Evolutionary conservation across 2,113 vertebrate species (phyloP).

Genomic region (Callionymus lyra): DNA sequence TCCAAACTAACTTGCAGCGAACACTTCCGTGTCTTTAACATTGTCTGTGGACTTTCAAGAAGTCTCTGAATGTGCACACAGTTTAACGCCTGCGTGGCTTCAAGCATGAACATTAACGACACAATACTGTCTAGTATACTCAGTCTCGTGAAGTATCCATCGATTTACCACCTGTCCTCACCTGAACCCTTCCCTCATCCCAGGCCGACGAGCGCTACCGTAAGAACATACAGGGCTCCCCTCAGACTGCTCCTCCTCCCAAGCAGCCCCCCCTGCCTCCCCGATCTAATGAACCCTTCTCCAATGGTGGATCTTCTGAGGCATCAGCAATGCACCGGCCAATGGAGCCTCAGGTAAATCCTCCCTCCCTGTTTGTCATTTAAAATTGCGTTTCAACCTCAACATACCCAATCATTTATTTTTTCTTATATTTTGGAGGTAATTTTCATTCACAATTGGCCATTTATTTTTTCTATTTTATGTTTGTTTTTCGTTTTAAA

Average conservation of each 20-base stretch:
- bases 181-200: slow-evolving; percentile 12
- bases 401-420: too few species aligned
- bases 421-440: too few species aligned
- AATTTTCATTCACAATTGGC: too few species aligned
- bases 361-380: slow-evolving; percentile 10
- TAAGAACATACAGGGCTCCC: slow-evolving; percentile 92
- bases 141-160: too few species aligned
- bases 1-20: slow-evolving; percentile 42
- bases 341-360: slow-evolving; percentile 88
- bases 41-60: slow-evolving; percentile 2
- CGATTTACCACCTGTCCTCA: slow-evolving; percentile 1
- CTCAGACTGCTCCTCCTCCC: slow-evolving; percentile 83
- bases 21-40: slow-evolving; percentile 28
- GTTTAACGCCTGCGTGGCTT: slow-evolving; percentile 31
- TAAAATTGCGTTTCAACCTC: too few species aligned
- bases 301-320: slow-evolving; percentile 78
- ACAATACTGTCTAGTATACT: too few species aligned
- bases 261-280: slow-evolving; percentile 90
- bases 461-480: too few species aligned
- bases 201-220: slow-evolving; percentile 95
- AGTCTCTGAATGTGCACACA: slow-evolving; percentile 2
- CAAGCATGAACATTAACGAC: slow-evolving; percentile 29
- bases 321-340: slow-evolving; percentile 84
- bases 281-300: slow-evolving; percentile 85
- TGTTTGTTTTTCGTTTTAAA: too few species aligned